These are phyloP conservation scores for Rhinichthys klamathensis DNA, from an alignment of 2,113 vertebrate genomes.

Conservation along the genomic window DNA sequence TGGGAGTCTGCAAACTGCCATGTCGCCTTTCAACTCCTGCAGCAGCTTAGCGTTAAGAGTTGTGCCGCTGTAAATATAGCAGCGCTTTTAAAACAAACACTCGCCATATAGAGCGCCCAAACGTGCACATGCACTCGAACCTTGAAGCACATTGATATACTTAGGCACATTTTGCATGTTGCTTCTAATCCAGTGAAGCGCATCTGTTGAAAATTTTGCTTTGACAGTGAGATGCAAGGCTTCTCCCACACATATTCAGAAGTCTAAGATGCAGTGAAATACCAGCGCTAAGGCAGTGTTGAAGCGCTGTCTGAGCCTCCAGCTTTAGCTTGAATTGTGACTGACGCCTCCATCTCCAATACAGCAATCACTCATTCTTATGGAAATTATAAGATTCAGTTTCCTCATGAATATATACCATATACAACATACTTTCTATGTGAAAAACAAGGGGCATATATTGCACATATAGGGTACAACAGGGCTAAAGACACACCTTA, in stretches of 20 bases:
- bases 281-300: not conserved
- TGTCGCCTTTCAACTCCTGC: slow-evolving; percentile 8
- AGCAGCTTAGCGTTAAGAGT: not conserved
- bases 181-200: slow-evolving; percentile 28
- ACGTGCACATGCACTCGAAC: not conserved
- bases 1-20: slow-evolving; percentile 9
- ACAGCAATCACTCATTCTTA: not conserved
- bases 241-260: slow-evolving; percentile 24
- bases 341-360: slow-evolving; percentile 7
- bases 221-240: not conserved
- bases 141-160: slow-evolving; percentile 10
- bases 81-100: slow-evolving; percentile 21
- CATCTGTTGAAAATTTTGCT: not conserved
- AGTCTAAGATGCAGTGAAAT: not conserved
- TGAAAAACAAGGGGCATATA: not conserved
- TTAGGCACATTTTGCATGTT: slow-evolving; percentile 10
- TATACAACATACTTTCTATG: not conserved
- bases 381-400: slow-evolving; percentile 5
- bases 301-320: not conserved
- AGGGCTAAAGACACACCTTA: too few species aligned
- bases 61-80: slow-evolving; percentile 7
- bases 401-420: not conserved
- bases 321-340: slow-evolving; percentile 11
- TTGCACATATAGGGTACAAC: too few species aligned
- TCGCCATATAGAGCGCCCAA: not conserved